Conservation (phyloP, 1,140 invertebrate genomes). For the Gonioctena quinquepunctata region DNA sequence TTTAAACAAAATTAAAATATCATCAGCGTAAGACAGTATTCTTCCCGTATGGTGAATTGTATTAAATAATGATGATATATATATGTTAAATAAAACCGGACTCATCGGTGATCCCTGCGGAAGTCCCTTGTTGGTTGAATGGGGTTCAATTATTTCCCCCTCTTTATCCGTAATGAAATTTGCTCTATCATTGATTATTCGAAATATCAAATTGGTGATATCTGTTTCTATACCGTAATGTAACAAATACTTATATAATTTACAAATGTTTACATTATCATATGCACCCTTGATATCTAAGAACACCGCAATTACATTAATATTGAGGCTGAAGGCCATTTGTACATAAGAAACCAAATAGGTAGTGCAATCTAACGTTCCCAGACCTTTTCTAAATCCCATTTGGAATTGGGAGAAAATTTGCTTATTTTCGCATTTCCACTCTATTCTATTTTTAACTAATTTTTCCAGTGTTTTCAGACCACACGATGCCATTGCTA, state of each 20-base stretch:
- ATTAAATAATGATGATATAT: slow-evolving; percentile 3
- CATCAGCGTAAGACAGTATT: slow-evolving; percentile 28
- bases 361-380: not conserved
- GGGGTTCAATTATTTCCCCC: not conserved
- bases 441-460: slow-evolving; percentile 21
- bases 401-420: not conserved
- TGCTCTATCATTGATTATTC: not conserved
- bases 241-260: slow-evolving; percentile 10
- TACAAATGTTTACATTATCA: slow-evolving; percentile 2
- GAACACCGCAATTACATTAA: too few species aligned
- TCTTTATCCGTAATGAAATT: not conserved
- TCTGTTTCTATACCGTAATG: not conserved
- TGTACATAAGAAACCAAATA: not conserved
- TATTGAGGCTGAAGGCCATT: not conserved
- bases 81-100: slow-evolving; percentile 25
- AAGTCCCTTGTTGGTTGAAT: not conserved
- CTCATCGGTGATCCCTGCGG: slow-evolving; percentile 21
- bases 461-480: slow-evolving; percentile 17
- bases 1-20: slow-evolving; percentile 11
- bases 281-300: too few species aligned
- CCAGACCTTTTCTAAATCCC: slow-evolving; percentile 11
- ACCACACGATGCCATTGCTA: not conserved
- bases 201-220: slow-evolving; percentile 2
- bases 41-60: not conserved
- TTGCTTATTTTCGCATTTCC: not conserved